These are phyloP conservation scores for Pantherophis vulpinus DNA, from an alignment of 2,797 vertebrate genomes.

Conservation along the genomic window DNA sequence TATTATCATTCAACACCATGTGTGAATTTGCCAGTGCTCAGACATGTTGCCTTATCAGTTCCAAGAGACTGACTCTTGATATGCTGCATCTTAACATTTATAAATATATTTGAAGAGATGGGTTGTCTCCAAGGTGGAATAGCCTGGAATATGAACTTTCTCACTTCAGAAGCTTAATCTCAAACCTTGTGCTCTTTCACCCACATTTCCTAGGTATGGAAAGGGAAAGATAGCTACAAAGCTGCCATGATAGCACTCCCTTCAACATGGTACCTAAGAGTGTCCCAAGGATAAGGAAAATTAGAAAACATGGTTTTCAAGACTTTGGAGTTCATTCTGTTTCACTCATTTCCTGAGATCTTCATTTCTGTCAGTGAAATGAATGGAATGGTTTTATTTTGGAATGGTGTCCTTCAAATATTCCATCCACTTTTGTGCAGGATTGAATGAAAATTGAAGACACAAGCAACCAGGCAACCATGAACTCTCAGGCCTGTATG, in stretches of 20 bases:
- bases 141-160: not conserved
- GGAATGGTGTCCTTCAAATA: not conserved
- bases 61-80: not conserved
- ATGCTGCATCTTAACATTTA: not conserved
- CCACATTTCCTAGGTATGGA: not conserved
- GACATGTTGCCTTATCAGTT: not conserved
- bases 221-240: too few relatives aligned
- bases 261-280: not conserved
- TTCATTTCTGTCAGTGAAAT: not conserved
- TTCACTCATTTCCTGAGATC: not conserved
- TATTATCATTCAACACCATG: not conserved
- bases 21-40: not conserved
- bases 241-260: not conserved
- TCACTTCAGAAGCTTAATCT: not conserved
- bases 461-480: not conserved
- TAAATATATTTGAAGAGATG: not conserved
- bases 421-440: not conserved
- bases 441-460: not conserved
- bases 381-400: not conserved
- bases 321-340: not conserved
- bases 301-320: not conserved
- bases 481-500: not conserved
- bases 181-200: not conserved
- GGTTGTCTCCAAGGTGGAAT: not conserved
- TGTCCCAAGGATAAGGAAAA: not conserved